phyloP scores from a whole-genome alignment of 1,140 invertebrate species.

The Diachasmimorpha longicaudata region DNA sequence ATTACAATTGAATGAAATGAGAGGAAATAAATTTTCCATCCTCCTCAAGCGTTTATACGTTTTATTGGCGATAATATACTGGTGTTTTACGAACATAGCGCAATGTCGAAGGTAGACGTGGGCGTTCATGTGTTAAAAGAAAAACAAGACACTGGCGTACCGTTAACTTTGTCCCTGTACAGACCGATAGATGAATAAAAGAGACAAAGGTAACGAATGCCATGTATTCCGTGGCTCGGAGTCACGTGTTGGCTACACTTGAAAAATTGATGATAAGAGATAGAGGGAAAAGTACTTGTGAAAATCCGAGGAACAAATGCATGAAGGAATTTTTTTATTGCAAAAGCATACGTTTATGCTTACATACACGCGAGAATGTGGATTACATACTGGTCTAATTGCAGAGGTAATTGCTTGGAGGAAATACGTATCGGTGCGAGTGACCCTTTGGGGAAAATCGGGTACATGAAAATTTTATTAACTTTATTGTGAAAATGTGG shows the following conservation, averaged over 20 bases:
- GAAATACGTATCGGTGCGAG: background rate
- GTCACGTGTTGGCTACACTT: background rate
- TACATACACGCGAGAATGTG: background rate
- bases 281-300: background rate
- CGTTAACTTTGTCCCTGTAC: slow-evolving; percentile 19
- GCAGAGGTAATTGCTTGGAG: background rate
- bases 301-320: background rate
- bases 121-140: slow-evolving; percentile 2
- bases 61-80: background rate
- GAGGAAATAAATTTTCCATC: background rate
- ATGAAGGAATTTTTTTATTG: background rate
- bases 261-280: slow-evolving; percentile 7
- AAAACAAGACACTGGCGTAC: slow-evolving; percentile 18
- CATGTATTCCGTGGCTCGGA: background rate
- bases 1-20: background rate
- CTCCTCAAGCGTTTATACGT: background rate
- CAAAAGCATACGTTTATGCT: background rate
- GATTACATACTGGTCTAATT: background rate
- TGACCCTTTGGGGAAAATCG: background rate
- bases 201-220: background rate
- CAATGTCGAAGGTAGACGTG: slow-evolving; percentile 9
- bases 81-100: background rate
- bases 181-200: background rate
- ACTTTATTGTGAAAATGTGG: background rate
- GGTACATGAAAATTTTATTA: background rate